These are phyloP conservation scores for Miltochrista miniata DNA, from an alignment of 2,888 invertebrate genomes.

Conservation along the genomic window DNA sequence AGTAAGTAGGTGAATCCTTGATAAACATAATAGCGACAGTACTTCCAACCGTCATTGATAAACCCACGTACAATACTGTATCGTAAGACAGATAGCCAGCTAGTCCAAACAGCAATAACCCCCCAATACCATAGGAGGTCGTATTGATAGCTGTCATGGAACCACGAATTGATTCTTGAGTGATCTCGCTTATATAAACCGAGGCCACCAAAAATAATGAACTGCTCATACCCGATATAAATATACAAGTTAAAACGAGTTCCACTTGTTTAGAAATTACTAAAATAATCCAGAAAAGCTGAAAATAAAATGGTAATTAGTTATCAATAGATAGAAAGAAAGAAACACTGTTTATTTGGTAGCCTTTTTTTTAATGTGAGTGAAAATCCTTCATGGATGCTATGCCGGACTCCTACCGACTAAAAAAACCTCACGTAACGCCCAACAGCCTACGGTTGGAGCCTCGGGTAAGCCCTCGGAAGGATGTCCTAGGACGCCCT, in stretches of 20 bases:
- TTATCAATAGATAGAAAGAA: too few relatives aligned
- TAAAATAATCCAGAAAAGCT: conserved; percentile 27
- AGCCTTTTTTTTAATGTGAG: too few relatives aligned
- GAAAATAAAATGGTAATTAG: conserved; percentile 7
- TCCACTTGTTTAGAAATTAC: conserved; percentile 25
- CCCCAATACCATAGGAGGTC: conserved; percentile 28
- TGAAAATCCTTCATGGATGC: too few relatives aligned
- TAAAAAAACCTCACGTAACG: too few relatives aligned
- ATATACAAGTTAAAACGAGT: conserved; percentile 17
- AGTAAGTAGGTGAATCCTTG: conserved; percentile 23
- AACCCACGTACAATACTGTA: conserved; percentile 24
- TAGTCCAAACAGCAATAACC: conserved; percentile 23
- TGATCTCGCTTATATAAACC: conserved; percentile 35
- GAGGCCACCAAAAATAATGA: conserved; percentile 20
- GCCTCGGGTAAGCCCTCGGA: too few relatives aligned
- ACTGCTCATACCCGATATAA: conserved; percentile 28
- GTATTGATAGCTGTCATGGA: conserved; percentile 25
- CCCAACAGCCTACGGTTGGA: too few relatives aligned
- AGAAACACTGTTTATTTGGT: too few relatives aligned
- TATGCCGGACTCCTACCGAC: too few relatives aligned
- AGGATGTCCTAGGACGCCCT: too few relatives aligned
- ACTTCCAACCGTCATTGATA: conserved; percentile 9
- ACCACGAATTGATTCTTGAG: conserved; percentile 36
- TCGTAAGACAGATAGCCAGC: conserved; percentile 22
- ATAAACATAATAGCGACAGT: conserved; percentile 9